Conservation (phyloP, 2,113 vertebrate genomes). For the Cardinalis cardinalis region DNA sequence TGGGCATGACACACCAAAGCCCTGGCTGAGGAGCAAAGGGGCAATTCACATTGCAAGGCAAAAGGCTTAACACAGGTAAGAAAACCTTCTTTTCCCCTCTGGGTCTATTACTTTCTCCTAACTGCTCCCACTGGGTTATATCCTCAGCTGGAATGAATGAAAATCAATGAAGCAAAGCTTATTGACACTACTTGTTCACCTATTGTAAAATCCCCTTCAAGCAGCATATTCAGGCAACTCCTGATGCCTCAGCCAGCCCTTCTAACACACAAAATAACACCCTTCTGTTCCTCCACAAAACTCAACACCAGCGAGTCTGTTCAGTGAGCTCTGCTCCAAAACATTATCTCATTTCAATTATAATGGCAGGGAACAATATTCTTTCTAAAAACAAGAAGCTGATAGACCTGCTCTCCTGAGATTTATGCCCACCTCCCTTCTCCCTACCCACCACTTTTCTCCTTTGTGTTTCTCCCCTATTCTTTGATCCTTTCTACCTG, state of each 20-base stretch:
- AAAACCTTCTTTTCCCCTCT: neutral
- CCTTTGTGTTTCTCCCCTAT: neutral
- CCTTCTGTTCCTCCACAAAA: neutral
- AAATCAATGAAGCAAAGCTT: conserved; percentile 39
- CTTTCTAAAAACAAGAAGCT: neutral
- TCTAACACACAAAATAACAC: neutral
- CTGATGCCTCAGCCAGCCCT: neutral
- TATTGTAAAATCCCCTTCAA: neutral
- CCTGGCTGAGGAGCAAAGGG: neutral
- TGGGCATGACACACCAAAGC: neutral
- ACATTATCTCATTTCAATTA: neutral
- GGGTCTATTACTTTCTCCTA: conserved; percentile 8
- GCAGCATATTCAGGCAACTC: neutral
- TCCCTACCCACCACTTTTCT: neutral
- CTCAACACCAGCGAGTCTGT: neutral
- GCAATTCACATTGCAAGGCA: neutral
- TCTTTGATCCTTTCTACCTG: conserved; percentile 36
- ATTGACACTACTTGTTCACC: conserved; percentile 2
- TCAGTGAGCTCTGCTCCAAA: neutral
- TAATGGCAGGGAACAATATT: neutral
- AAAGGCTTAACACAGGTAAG: neutral
- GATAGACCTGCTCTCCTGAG: neutral
- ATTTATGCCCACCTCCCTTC: neutral
- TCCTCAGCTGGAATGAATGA: conserved; percentile 28
- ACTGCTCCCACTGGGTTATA: conserved; percentile 32